A percentile compares a stretch with the other conserved stretches of the same genome.
Evolutionary conservation across 2,113 vertebrate species (phyloP).

Genomic region (Promerops cafer): DNA sequence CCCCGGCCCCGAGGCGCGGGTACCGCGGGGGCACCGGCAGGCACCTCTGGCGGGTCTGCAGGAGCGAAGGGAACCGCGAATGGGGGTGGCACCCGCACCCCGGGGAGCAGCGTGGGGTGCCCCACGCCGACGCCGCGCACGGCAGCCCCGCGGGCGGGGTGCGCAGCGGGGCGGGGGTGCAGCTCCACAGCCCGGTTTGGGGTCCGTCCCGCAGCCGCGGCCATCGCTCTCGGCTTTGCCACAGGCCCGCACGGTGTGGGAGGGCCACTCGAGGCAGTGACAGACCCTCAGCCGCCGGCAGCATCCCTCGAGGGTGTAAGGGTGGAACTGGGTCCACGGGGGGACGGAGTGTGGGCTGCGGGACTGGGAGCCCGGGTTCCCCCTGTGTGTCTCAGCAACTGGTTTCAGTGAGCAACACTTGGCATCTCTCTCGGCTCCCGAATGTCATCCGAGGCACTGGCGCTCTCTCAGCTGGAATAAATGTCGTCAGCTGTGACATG

Average conservation of each 20-base stretch:
- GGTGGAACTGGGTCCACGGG: accelerated
- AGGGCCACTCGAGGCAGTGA: accelerated
- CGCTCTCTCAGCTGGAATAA: neutral
- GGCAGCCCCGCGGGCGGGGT: neutral
- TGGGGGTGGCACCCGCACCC: neutral
- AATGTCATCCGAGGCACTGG: neutral
- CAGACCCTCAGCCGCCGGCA: neutral
- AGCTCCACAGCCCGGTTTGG: neutral
- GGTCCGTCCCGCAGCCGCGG: neutral
- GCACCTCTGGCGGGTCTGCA: neutral
- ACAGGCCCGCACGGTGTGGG: accelerated
- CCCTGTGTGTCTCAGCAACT: neutral
- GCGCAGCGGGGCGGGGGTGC: neutral
- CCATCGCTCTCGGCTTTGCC: neutral
- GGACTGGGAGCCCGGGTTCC: accelerated
- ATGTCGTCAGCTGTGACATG: neutral
- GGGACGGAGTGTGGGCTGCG: accelerated
- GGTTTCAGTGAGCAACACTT: neutral
- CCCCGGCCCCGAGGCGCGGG: too few species aligned
- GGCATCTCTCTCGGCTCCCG: neutral
- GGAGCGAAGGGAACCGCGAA: neutral
- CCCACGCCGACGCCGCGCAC: neutral
- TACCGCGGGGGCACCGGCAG: neutral
- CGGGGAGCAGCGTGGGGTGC: neutral
- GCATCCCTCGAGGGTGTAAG: neutral